phyloP scores from a whole-genome alignment of 2,113 vertebrate genomes.

The Plecturocebus donacophilus region DNA sequence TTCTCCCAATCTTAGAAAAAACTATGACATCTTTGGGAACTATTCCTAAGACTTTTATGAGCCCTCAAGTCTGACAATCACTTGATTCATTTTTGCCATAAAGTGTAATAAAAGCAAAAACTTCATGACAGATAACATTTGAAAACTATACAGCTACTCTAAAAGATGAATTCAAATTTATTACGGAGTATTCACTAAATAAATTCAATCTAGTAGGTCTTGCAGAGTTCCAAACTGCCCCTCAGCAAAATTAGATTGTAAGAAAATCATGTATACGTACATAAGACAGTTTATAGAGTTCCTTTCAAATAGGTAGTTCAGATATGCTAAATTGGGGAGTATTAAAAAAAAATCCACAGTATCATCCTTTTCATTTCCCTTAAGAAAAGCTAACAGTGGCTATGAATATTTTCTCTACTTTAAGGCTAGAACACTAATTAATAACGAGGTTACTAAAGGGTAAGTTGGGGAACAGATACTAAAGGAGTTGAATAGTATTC shows the following conservation, averaged over 20 bases:
- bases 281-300: background rate
- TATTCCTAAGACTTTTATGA: background rate
- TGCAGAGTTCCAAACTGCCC: background rate
- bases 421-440: background rate
- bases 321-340: background rate
- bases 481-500: background rate
- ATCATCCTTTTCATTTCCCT: background rate
- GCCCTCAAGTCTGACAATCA: background rate
- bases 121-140: background rate
- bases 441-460: background rate
- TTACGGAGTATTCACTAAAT: background rate
- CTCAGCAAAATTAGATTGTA: background rate
- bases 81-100: background rate
- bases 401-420: background rate
- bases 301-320: background rate
- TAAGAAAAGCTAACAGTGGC: background rate
- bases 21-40: background rate
- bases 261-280: background rate
- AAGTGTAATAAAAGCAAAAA: background rate
- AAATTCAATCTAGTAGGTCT: background rate
- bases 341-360: background rate
- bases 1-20: background rate
- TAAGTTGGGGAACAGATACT: background rate
- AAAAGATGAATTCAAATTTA: background rate
- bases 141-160: background rate